These are phyloP conservation scores for Phrynosoma platyrhinos DNA, from an alignment of 2,113 vertebrate species.

Conservation along the genomic window DNA sequence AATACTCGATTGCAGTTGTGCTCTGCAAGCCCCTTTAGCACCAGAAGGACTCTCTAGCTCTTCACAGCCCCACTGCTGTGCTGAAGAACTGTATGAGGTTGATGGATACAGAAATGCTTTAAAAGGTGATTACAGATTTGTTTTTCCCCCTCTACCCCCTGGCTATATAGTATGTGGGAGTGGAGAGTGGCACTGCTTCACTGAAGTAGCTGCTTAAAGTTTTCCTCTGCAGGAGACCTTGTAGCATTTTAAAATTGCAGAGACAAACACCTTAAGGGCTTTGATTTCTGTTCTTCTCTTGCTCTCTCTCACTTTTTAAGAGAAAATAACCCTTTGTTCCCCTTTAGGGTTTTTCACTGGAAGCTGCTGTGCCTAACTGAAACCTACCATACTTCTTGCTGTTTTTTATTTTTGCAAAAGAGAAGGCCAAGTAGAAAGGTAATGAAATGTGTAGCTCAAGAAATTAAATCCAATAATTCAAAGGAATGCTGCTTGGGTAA, in stretches of 20 bases:
- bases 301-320: not conserved
- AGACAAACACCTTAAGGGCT: not conserved
- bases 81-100: not conserved
- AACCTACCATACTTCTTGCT: not conserved
- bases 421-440: not conserved
- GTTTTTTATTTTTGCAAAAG: not conserved
- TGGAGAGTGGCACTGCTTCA: not conserved
- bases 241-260: not conserved
- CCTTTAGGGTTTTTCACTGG: not conserved
- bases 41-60: not conserved
- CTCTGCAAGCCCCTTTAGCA: not conserved
- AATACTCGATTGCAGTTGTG: not conserved
- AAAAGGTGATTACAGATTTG: not conserved
- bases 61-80: not conserved
- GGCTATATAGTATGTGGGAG: not conserved
- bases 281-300: not conserved
- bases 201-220: not conserved
- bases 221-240: slow-evolving; percentile 5
- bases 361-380: not conserved
- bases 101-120: not conserved
- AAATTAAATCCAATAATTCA: not conserved
- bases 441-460: not conserved
- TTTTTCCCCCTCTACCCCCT: not conserved
- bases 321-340: not conserved
- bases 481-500: not conserved